phyloP scores from a whole-genome alignment of 2,888 invertebrate species.

The Anticlea derivata region DNA sequence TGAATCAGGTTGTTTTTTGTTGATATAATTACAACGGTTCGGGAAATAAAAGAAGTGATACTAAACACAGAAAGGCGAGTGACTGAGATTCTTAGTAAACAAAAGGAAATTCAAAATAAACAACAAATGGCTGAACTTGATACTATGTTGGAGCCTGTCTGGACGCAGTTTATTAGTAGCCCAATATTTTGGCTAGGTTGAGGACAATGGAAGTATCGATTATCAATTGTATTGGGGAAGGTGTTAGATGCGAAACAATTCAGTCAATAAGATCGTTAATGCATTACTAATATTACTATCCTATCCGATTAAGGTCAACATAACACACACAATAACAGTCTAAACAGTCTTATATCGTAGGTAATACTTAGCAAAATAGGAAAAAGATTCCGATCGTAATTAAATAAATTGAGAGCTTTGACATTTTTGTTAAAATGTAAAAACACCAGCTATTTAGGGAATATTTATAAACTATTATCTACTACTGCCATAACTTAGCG shows the following conservation, averaged over 20 bases:
- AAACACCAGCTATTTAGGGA: too few relatives aligned
- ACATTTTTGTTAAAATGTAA: too few relatives aligned
- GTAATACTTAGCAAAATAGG: too few relatives aligned
- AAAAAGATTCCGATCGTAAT: too few relatives aligned
- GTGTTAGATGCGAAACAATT: too few relatives aligned
- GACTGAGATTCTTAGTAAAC: slow-evolving; percentile 30
- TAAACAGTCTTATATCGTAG: too few relatives aligned
- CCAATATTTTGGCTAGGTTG: slow-evolving; percentile 27
- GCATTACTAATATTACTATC: not conserved
- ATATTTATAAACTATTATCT: too few relatives aligned
- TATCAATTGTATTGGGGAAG: slow-evolving; percentile 3
- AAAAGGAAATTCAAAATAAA: slow-evolving; percentile 33
- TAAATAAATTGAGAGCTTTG: too few relatives aligned
- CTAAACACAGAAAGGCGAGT: slow-evolving; percentile 62
- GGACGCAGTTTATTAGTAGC: slow-evolving; percentile 4
- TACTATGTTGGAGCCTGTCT: slow-evolving; percentile 22
- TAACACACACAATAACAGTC: too few relatives aligned
- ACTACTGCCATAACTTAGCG: too few relatives aligned
- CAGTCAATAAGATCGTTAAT: not conserved
- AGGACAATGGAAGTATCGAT: slow-evolving; percentile 13
- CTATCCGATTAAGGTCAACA: too few relatives aligned
- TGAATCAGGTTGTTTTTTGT: not conserved
- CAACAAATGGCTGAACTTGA: slow-evolving; percentile 26
- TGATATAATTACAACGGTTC: not conserved
- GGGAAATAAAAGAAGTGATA: slow-evolving; percentile 43